phyloP scores from a whole-genome alignment of 2,888 invertebrate species.

The Prenolepis imparis region DNA sequence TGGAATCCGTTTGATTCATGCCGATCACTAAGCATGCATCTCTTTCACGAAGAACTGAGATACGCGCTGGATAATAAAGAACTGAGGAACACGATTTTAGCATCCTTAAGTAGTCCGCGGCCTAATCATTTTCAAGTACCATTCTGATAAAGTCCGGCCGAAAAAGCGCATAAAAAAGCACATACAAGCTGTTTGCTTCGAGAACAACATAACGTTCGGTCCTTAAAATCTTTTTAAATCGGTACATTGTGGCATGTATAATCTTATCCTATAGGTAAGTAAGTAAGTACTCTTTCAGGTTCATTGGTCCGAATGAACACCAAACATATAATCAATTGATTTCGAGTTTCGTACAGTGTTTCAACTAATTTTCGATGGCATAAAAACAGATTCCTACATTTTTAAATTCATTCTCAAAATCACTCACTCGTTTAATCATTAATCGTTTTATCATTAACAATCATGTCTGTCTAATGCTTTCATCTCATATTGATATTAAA shows the following conservation, averaged over 20 bases:
- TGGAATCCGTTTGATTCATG: conserved; percentile 25
- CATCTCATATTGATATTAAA: neutral
- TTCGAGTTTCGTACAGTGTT: neutral
- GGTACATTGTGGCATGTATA: neutral
- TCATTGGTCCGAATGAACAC: neutral
- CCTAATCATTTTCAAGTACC: conserved; percentile 50
- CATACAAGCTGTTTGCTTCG: conserved; percentile 38
- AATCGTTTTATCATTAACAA: too few relatives aligned
- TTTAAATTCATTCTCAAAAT: neutral
- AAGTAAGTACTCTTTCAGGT: neutral
- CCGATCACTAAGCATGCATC: conserved; percentile 37
- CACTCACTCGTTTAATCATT: neutral
- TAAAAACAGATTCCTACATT: neutral
- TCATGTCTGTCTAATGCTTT: neutral
- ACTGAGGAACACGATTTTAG: conserved; percentile 50
- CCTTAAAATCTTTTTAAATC: conserved; percentile 15
- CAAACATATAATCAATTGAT: neutral
- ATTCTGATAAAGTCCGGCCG: conserved; percentile 20
- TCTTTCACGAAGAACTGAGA: conserved; percentile 41
- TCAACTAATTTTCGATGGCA: neutral
- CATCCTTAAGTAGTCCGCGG: conserved; percentile 45
- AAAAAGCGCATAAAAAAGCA: conserved; percentile 3
- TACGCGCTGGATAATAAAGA: conserved; percentile 52
- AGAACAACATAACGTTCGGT: conserved; percentile 11
- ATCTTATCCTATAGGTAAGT: conserved; percentile 14